These are phyloP conservation scores for Danio albolineatus DNA, from an alignment of 2,797 vertebrate genomes.

Conservation along the genomic window DNA sequence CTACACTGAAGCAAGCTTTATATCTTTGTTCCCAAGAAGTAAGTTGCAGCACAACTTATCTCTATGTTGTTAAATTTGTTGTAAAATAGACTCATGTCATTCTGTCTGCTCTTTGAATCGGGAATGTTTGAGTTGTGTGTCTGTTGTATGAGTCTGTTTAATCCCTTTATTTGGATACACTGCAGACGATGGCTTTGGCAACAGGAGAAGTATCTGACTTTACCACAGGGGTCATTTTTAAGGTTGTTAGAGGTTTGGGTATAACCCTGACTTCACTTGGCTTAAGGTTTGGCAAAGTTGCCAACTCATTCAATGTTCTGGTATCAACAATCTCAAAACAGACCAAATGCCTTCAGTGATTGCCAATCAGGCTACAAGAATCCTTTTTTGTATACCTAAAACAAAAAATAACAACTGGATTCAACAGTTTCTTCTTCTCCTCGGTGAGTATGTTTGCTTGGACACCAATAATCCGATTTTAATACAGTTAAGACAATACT, in stretches of 20 bases:
- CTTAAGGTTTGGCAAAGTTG: no score
- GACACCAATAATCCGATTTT: no score
- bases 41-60: background rate
- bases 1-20: conserved; percentile 41
- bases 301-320: no score
- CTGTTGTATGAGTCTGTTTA: conserved; percentile 67
- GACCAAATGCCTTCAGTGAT: no score
- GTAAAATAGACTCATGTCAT: conserved; percentile 66
- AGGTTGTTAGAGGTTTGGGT: conserved; percentile 23
- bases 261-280: conserved; percentile 1
- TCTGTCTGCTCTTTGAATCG: conserved; percentile 69
- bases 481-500: no score
- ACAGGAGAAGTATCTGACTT: background rate
- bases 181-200: conserved; percentile 21
- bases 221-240: conserved; percentile 12
- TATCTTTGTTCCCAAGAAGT: conserved; percentile 50
- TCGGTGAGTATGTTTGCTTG: no score
- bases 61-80: conserved; percentile 43
- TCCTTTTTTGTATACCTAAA: no score
- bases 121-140: conserved; percentile 54
- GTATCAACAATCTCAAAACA: no score
- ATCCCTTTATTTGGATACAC: conserved; percentile 31
- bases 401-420: no score
- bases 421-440: no score
- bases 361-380: no score